Evolutionary conservation across 1,140 invertebrate species (phyloP).

Genomic region (Metopolophium dirhodum): DNA sequence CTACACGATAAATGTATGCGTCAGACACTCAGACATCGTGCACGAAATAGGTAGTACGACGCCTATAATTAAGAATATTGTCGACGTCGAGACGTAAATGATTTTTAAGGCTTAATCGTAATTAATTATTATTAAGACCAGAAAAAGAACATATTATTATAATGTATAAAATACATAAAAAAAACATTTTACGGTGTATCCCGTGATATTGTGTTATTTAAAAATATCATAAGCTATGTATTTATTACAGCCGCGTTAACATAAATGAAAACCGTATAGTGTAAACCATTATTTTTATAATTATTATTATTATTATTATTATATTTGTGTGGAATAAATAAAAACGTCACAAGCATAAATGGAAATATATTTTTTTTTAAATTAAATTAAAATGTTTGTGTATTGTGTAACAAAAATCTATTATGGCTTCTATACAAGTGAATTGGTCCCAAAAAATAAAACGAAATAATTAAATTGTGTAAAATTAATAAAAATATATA

Average conservation of each 20-base stretch:
- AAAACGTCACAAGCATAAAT: not conserved
- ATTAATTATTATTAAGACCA: not conserved
- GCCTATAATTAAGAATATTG: not conserved
- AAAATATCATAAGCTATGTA: not conserved
- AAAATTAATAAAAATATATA: not conserved
- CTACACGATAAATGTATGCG: not conserved
- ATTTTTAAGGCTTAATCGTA: not conserved
- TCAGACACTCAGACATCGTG: not conserved
- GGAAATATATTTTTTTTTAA: not conserved
- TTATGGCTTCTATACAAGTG: not conserved
- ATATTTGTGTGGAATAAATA: not conserved
- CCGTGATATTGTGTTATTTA: not conserved
- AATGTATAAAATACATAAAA: not conserved
- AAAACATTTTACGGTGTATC: not conserved
- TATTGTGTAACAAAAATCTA: not conserved
- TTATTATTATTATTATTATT: constrained; percentile 1
- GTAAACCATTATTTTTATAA: not conserved
- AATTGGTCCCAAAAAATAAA: not conserved
- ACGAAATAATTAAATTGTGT: not conserved
- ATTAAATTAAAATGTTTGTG: not conserved
- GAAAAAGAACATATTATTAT: not conserved
- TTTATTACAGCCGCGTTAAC: not conserved
- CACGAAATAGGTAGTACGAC: not conserved
- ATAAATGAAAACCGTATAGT: not conserved
- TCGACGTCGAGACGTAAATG: not conserved